Conservation (phyloP, 2,888 invertebrate genomes). For the Spisula subtruncata region DNA sequence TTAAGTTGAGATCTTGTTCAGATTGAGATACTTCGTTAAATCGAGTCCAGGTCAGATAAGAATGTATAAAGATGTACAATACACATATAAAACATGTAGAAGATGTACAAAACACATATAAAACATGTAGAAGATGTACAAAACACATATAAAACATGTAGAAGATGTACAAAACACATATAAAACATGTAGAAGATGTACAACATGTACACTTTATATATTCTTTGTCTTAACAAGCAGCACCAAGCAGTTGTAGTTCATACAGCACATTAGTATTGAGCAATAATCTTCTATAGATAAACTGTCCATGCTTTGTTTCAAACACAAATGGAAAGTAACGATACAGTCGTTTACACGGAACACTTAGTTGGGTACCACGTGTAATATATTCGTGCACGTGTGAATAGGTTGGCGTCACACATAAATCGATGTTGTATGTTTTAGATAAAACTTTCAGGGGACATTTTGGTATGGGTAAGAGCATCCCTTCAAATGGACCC, state of each 20-base stretch:
- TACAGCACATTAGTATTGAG: neutral
- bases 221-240: too few species aligned
- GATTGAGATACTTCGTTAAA: too few species aligned
- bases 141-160: too few species aligned
- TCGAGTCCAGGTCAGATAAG: too few species aligned
- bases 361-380: constrained; percentile 33
- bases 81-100: too few species aligned
- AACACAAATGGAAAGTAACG: constrained; percentile 68
- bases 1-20: too few species aligned
- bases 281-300: constrained; percentile 14
- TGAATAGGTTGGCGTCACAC: constrained; percentile 61
- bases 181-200: too few species aligned
- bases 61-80: too few species aligned
- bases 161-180: too few species aligned
- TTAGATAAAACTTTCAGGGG: constrained; percentile 52
- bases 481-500: constrained; percentile 57
- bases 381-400: constrained; percentile 43
- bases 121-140: too few species aligned
- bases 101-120: too few species aligned
- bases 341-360: constrained; percentile 60
- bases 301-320: neutral
- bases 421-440: constrained; percentile 68
- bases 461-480: constrained; percentile 62
- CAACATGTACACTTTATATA: too few species aligned
- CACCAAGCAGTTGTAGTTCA: neutral